These are phyloP conservation scores for Ophraella communa DNA, from an alignment of 2,888 invertebrate genomes.

Conservation along the genomic window DNA sequence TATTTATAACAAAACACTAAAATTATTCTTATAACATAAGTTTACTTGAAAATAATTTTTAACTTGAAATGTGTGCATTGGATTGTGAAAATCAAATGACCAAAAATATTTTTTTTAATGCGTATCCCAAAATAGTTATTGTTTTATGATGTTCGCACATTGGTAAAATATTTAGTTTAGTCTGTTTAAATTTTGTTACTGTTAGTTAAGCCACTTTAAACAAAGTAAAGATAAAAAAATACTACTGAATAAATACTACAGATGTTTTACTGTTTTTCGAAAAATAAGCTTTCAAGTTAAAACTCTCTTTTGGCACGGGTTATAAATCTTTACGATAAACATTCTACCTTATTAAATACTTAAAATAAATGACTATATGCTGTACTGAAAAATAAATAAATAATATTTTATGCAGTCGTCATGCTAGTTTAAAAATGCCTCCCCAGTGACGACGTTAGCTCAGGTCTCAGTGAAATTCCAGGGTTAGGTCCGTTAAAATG, in stretches of 20 bases:
- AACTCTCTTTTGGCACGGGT: slow-evolving; percentile 13
- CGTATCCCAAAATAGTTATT: too few relatives aligned
- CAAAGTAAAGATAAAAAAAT: not conserved
- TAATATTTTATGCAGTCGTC: not conserved
- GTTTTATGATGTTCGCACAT: too few relatives aligned
- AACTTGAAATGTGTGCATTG: too few relatives aligned
- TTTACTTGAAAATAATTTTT: too few relatives aligned
- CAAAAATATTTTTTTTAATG: too few relatives aligned
- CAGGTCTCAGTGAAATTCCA: slow-evolving; percentile 16
- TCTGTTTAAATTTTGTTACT: too few relatives aligned
- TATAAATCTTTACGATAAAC: slow-evolving; percentile 13
- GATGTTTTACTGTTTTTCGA: not conserved
- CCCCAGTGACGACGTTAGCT: slow-evolving; percentile 6
- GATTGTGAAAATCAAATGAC: too few relatives aligned
- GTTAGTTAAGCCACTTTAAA: too few relatives aligned
- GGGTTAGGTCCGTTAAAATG: slow-evolving; percentile 56
- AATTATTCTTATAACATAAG: too few relatives aligned
- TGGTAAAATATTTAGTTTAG: too few relatives aligned
- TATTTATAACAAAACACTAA: too few relatives aligned
- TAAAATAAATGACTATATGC: slow-evolving; percentile 21
- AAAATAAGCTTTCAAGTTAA: not conserved
- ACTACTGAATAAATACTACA: not conserved
- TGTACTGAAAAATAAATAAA: slow-evolving; percentile 30
- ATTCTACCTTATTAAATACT: slow-evolving; percentile 10
- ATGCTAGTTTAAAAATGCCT: slow-evolving; percentile 16